Percentiles rank a stretch among this genome's conserved stretches.
Evolutionary conservation across 2,113 vertebrate species (phyloP).

Genomic region (Indicator maculatus): DNA sequence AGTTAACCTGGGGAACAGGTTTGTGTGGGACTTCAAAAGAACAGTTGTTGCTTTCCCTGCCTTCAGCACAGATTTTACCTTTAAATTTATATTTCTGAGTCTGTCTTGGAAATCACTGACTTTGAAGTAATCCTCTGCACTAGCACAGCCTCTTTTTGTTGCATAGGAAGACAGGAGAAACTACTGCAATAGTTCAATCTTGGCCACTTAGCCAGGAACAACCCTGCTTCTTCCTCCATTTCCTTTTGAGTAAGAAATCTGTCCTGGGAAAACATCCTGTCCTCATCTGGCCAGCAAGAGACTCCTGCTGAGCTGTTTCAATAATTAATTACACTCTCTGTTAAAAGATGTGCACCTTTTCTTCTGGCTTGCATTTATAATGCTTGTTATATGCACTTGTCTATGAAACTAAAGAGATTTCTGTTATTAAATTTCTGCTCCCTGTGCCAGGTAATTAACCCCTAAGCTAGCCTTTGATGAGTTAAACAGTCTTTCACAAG

Average conservation of each 20-base stretch:
- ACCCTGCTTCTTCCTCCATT: not conserved
- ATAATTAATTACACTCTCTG: not conserved
- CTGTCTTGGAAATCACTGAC: not conserved
- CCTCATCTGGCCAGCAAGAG: not conserved
- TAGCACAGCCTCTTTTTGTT: not conserved
- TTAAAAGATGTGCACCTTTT: not conserved
- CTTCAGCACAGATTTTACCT: not conserved
- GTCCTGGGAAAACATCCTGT: not conserved
- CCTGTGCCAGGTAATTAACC: not conserved
- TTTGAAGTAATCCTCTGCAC: not conserved
- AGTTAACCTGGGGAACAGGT: not conserved
- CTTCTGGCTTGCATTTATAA: not conserved
- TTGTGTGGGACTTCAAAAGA: not conserved
- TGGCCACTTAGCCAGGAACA: not conserved
- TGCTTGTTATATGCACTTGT: not conserved
- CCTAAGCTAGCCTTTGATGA: not conserved
- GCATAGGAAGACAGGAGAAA: constrained; percentile 6
- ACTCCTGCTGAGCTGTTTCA: not conserved
- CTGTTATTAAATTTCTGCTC: not conserved
- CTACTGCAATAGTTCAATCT: not conserved
- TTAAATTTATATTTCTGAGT: not conserved
- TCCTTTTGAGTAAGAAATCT: not conserved
- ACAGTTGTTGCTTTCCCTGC: not conserved
- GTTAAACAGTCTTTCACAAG: not conserved
- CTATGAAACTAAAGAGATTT: not conserved